Percentiles rank a stretch among this genome's conserved stretches.
Conservation (phyloP, 2,888 invertebrate genomes). For the Tuberolachnus salignus region DNA sequence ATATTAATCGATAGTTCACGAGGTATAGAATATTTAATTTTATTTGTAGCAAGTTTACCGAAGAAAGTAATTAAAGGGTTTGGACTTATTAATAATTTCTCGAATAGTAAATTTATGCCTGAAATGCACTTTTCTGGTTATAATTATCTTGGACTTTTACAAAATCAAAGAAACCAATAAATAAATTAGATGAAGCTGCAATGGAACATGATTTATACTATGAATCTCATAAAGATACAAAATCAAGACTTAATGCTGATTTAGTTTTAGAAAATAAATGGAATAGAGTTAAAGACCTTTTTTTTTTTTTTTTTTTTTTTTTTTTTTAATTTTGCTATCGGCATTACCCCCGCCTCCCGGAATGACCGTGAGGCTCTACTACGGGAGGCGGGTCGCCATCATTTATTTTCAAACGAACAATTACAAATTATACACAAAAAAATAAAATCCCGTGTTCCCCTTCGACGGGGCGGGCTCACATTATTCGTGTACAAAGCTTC, state of each 20-base stretch:
- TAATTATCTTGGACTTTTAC: too few relatives aligned
- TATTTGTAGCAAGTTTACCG: background rate
- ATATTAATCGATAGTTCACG: background rate
- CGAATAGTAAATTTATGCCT: background rate
- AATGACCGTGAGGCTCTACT: too few relatives aligned
- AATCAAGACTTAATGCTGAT: background rate
- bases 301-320: too few relatives aligned
- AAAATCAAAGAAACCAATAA: background rate
- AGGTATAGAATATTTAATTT: background rate
- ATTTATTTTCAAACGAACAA: too few relatives aligned
- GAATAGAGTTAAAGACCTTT: too few relatives aligned
- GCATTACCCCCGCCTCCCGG: too few relatives aligned
- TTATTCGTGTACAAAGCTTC: too few relatives aligned
- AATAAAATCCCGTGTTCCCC: too few relatives aligned
- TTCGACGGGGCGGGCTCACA: too few relatives aligned
- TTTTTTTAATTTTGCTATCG: too few relatives aligned
- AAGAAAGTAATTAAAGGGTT: background rate
- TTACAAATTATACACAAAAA: too few relatives aligned
- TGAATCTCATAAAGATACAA: background rate
- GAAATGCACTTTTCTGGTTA: background rate
- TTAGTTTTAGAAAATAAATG: background rate
- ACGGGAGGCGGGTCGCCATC: too few relatives aligned
- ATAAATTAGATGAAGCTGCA: background rate
- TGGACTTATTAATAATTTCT: background rate
- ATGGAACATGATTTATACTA: slow-evolving; percentile 3